Conservation (phyloP, 2,797 vertebrate genomes). For the Spinus olivaceus region DNA sequence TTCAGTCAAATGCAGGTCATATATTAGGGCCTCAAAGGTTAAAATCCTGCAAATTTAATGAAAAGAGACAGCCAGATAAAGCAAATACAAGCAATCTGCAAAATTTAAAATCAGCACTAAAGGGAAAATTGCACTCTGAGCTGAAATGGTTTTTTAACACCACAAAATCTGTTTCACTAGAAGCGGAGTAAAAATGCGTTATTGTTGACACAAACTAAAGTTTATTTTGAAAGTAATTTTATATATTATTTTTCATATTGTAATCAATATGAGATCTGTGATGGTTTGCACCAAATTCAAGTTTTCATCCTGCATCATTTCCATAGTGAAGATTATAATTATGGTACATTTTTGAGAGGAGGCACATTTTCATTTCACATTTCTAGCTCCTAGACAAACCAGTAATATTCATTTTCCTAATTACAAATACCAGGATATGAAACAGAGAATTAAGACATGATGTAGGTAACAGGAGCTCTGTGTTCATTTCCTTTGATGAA, state of each 20-base stretch:
- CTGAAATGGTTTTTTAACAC: not conserved
- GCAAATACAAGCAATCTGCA: not conserved
- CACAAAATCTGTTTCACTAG: not conserved
- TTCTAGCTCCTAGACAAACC: not conserved
- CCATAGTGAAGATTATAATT: not conserved
- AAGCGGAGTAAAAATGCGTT: not conserved
- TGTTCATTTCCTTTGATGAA: slow-evolving; percentile 37
- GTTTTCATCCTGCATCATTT: not conserved
- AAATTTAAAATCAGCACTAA: not conserved
- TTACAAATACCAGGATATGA: not conserved
- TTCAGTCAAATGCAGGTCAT: not conserved
- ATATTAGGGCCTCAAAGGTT: not conserved
- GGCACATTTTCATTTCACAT: not conserved
- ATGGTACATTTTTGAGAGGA: not conserved
- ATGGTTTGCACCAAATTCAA: not conserved
- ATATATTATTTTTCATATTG: not conserved
- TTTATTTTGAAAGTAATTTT: not conserved
- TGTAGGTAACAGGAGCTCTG: not conserved
- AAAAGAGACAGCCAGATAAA: not conserved
- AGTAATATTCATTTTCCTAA: not conserved
- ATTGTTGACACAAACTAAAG: not conserved
- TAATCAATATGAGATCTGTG: not conserved
- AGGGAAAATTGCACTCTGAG: not conserved
- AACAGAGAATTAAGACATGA: not conserved
- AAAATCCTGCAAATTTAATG: not conserved